phyloP scores from a whole-genome alignment of 2,888 invertebrate species.

The Torymus auratus region DNA sequence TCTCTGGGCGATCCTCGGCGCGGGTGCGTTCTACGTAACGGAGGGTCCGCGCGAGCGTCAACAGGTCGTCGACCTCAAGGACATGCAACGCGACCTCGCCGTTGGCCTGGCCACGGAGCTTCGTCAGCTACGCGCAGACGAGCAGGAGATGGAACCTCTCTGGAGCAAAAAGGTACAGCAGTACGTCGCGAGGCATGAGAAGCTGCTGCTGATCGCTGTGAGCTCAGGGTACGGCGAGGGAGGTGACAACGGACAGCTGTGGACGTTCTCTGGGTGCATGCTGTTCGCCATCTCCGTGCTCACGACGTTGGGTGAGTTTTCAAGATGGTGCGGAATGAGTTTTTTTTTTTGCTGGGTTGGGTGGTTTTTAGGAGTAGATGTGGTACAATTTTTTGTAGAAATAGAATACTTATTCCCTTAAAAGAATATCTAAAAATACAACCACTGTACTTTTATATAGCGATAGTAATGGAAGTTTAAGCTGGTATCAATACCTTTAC shows the following conservation, averaged over 20 bases:
- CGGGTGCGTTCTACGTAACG: slow-evolving; percentile 81
- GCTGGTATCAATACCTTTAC: too few species aligned
- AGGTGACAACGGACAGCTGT: slow-evolving; percentile 79
- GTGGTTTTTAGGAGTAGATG: too few species aligned
- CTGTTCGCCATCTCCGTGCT: slow-evolving; percentile 84
- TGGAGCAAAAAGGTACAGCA: slow-evolving; percentile 82
- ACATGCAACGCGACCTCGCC: slow-evolving; percentile 81
- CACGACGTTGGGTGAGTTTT: slow-evolving; percentile 81
- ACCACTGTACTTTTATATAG: too few species aligned
- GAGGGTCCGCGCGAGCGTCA: slow-evolving; percentile 82
- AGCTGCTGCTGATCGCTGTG: slow-evolving; percentile 79
- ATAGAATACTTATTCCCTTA: too few species aligned
- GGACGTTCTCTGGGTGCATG: slow-evolving; percentile 84
- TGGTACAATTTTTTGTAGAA: too few species aligned
- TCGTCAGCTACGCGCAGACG: slow-evolving; percentile 79
- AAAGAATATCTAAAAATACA: too few species aligned
- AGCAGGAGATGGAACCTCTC: slow-evolving; percentile 77
- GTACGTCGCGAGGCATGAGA: slow-evolving; percentile 80
- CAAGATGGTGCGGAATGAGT: too few species aligned
- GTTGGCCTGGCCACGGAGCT: slow-evolving; percentile 82
- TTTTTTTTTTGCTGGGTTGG: too few species aligned
- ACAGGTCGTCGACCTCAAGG: slow-evolving; percentile 79
- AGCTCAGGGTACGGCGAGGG: slow-evolving; percentile 79
- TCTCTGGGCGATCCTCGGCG: slow-evolving; percentile 82
- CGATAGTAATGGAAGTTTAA: too few species aligned